Percentiles rank a stretch among this genome's conserved stretches.
These are phyloP conservation scores for Alcedo quadribrachys DNA, from an alignment of 2,797 vertebrate genomes.

Conservation along the genomic window DNA sequence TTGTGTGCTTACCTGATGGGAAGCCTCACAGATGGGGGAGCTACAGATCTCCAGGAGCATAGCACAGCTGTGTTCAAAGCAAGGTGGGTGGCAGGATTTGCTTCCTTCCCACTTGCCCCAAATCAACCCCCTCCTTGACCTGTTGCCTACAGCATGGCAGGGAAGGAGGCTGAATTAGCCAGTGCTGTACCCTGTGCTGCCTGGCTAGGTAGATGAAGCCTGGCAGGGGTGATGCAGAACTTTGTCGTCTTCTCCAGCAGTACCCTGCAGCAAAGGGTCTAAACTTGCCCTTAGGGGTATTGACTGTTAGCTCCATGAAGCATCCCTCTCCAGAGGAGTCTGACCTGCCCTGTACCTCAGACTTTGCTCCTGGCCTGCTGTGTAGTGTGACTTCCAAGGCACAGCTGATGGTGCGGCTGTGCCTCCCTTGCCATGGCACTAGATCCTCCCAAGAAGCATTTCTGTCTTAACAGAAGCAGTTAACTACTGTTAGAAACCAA, in stretches of 20 bases:
- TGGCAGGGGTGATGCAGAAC: background rate
- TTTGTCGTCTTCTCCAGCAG: background rate
- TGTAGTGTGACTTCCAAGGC: background rate
- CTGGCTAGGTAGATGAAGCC: background rate
- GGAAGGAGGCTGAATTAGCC: background rate
- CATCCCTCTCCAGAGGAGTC: background rate
- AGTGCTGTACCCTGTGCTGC: fast-evolving
- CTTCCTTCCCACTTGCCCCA: background rate
- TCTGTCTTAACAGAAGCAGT: background rate
- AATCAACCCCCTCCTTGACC: background rate
- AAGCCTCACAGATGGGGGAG: background rate
- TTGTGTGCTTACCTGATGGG: background rate
- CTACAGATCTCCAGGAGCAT: background rate
- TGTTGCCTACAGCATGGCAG: background rate
- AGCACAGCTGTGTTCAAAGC: background rate
- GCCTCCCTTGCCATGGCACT: background rate
- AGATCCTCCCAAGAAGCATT: background rate
- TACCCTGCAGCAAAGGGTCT: background rate
- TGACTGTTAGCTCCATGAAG: background rate
- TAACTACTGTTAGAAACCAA: background rate
- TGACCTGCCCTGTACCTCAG: fast-evolving
- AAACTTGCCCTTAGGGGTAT: background rate
- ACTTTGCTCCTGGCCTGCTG: background rate
- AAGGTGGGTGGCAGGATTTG: background rate
- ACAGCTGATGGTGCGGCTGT: background rate